A percentile compares a stretch with the other conserved stretches of the same genome.
Conservation (phyloP, 2,888 invertebrate genomes). For the Drosophila prostipennis region DNA sequence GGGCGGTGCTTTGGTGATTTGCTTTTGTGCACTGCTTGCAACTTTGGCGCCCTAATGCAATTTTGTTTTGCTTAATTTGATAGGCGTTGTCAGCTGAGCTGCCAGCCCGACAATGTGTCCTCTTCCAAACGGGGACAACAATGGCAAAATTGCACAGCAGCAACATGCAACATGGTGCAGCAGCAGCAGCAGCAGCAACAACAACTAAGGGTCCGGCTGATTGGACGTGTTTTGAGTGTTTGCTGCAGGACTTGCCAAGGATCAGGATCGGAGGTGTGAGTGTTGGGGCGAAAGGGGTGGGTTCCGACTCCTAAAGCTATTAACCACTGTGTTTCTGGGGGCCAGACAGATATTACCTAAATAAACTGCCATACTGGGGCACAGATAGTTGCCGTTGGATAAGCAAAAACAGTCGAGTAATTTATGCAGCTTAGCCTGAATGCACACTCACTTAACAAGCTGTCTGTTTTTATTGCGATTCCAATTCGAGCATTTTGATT, state of each 20-base stretch:
- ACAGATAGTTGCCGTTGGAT: slow-evolving; percentile 1
- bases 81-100: slow-evolving; percentile 73
- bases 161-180: slow-evolving; percentile 7
- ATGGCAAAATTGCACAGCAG: slow-evolving; percentile 9
- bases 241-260: slow-evolving; percentile 21
- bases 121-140: slow-evolving; percentile 8
- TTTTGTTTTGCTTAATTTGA: slow-evolving; percentile 78
- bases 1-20: not conserved
- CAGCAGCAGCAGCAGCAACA: slow-evolving; percentile 6
- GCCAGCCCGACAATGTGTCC: slow-evolving; percentile 38
- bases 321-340: slow-evolving; percentile 11
- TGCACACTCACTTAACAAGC: not conserved
- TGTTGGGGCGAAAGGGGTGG: too few relatives aligned
- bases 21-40: slow-evolving; percentile 45
- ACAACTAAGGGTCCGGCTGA: slow-evolving; percentile 24
- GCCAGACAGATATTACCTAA: slow-evolving; percentile 24
- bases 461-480: not conserved
- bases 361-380: slow-evolving; percentile 2
- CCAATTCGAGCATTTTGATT: not conserved
- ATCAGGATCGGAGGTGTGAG: slow-evolving; percentile 11
- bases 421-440: slow-evolving; percentile 4
- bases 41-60: slow-evolving; percentile 71
- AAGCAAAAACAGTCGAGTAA: slow-evolving; percentile 5
- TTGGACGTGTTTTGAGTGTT: slow-evolving; percentile 35
- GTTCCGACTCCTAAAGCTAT: slow-evolving; percentile 5